phyloP scores from a whole-genome alignment of 2,113 vertebrate genomes.

The Mus musculus region DNA sequence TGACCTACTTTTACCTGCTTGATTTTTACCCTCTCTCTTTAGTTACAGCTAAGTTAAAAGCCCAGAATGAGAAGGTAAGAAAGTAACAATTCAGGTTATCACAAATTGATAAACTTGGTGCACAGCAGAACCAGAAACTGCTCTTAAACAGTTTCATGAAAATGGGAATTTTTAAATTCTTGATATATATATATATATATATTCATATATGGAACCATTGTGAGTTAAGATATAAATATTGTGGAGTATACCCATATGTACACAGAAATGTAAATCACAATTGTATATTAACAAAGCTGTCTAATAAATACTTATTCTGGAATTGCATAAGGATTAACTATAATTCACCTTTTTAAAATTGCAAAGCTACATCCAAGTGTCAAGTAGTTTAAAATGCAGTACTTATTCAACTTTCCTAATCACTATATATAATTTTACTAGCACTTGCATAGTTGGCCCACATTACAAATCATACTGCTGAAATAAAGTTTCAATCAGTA shows the following conservation, averaged over 20 bases:
- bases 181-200: too few relatives aligned
- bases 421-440: conserved; percentile 26
- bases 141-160: neutral
- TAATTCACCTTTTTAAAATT: neutral
- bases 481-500: conserved; percentile 8
- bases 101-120: neutral
- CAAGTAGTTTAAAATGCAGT: neutral
- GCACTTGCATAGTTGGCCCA: neutral
- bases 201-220: neutral
- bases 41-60: conserved; percentile 10
- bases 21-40: neutral
- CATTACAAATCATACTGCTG: neutral
- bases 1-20: neutral
- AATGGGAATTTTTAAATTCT: neutral
- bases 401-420: neutral
- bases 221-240: neutral
- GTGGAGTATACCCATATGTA: neutral
- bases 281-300: neutral
- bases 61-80: neutral
- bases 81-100: neutral
- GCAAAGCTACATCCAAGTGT: neutral
- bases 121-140: neutral
- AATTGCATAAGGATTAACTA: neutral
- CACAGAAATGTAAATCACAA: neutral
- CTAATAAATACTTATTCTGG: neutral